Base-by-base conservation (phyloP, 2,113 vertebrate genomes). In the Neodon shergylaensis region DNA sequence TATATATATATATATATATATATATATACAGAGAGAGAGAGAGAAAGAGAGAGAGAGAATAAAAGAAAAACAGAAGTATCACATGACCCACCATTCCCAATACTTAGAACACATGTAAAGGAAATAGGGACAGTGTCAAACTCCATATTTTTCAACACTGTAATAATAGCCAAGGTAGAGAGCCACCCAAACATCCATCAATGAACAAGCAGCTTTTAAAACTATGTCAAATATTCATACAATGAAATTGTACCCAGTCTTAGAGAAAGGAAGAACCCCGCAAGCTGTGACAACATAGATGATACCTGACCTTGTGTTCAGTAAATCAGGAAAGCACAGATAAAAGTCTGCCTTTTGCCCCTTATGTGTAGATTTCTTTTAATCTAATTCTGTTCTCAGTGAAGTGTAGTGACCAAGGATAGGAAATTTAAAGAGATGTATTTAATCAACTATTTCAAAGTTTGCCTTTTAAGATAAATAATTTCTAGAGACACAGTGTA, bases 21-120 rank as follows among this genome's bases (percentile, higher is more conserved):
- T 17, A 54, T 5, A 54, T 17, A 54, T 0, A 5, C 0, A 17
- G 4, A 54, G 2, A 17, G 54, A 58, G 17, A 58, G 54, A 58
- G 17, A 58, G 16, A 58, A 1, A 58, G 54, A 58, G 16, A 19
- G 54, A 58, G 17, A 58, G 54, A 58, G 17, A 58, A 19, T 54
- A 54, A 54, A 54, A 54, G 54, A 16, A 54, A 54, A 82, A 82
- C 36, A 82, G 21, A 58, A 58, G 21, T 39, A 58, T 58, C 36
- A 39, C 52, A 58, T 81, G 33, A n/a, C 17, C 2, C 11, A 47
- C 22, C 9, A 24, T n/a, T 49, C 7, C 36, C 33, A 73, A 2
- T 49, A 61, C 33, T 73, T 12, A 72, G 54, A 42, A 81, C 2
- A 39, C 10, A 31, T 11, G 16, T 8, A 39, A 47, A n/a, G 7